Evolutionary conservation across 2,797 vertebrate species (phyloP).

Genomic region (Phrynocephalus guinanensis): DNA sequence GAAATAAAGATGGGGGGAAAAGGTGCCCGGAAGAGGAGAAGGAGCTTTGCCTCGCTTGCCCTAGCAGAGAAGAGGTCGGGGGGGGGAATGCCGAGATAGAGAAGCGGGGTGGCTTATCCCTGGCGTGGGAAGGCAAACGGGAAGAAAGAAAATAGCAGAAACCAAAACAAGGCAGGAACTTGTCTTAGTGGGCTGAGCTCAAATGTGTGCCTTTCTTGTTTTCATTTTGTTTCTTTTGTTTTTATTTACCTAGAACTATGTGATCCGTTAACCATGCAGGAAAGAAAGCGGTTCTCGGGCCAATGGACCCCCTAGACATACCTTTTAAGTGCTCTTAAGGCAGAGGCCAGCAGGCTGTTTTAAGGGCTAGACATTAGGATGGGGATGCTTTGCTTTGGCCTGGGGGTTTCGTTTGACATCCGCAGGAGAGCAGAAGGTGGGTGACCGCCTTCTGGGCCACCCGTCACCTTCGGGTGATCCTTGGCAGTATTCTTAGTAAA

Average conservation of each 20-base stretch:
- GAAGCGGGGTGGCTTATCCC: neutral
- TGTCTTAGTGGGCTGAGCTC: slow-evolving; percentile 29
- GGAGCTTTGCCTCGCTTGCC: slow-evolving; percentile 39
- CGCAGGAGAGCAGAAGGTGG: slow-evolving; percentile 67
- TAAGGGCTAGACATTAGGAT: slow-evolving; percentile 61
- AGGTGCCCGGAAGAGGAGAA: slow-evolving; percentile 42
- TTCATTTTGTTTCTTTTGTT: too few relatives aligned
- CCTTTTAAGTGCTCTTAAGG: slow-evolving; percentile 47
- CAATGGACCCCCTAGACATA: neutral
- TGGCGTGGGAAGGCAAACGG: neutral
- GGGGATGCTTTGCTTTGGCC: slow-evolving; percentile 48
- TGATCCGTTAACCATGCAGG: slow-evolving; percentile 53
- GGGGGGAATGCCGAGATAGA: slow-evolving; percentile 29
- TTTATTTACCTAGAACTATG: slow-evolving; percentile 51
- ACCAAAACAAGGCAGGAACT: neutral
- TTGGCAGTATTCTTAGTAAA: neutral
- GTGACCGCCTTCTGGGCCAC: slow-evolving; percentile 68
- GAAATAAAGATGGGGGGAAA: slow-evolving; percentile 38
- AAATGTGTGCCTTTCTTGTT: slow-evolving; percentile 34
- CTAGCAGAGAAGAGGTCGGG: slow-evolving; percentile 26
- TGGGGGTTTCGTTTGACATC: slow-evolving; percentile 57
- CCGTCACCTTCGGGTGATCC: neutral
- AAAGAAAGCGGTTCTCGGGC: neutral
- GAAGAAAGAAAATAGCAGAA: too few relatives aligned
- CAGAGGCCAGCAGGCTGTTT: slow-evolving; percentile 36